Conservation (phyloP, 2,888 invertebrate genomes). For the Caradrina clavipalpis region DNA sequence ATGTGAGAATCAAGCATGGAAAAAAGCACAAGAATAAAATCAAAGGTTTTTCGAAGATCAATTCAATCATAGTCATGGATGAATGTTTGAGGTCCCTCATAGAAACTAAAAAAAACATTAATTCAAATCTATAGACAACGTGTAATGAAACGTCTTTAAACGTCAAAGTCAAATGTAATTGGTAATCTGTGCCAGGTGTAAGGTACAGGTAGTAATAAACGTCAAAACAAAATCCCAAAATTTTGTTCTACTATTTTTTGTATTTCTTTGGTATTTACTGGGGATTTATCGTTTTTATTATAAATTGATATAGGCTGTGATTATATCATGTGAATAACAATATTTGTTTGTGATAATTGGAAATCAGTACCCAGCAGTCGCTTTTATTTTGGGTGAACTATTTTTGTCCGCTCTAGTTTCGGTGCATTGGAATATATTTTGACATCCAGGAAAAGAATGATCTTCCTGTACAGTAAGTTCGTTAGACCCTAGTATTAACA, state of each 20-base stretch:
- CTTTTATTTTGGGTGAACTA: slow-evolving; percentile 89
- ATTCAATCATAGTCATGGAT: no score
- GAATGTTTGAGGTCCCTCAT: background rate
- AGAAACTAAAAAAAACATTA: background rate
- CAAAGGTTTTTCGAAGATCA: no score
- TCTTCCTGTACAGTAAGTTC: slow-evolving; percentile 85
- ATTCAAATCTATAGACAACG: slow-evolving; percentile 12
- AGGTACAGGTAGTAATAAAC: slow-evolving; percentile 63
- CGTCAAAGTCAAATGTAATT: slow-evolving; percentile 47
- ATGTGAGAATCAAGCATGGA: no score
- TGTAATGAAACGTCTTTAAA: slow-evolving; percentile 34
- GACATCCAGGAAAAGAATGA: slow-evolving; percentile 88
- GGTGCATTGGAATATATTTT: slow-evolving; percentile 87
- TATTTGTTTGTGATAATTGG: slow-evolving; percentile 48
- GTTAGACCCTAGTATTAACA: slow-evolving; percentile 54
- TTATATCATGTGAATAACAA: slow-evolving; percentile 55
- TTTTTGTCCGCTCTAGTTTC: slow-evolving; percentile 90
- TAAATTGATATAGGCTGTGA: slow-evolving; percentile 51
- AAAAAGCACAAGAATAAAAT: no score
- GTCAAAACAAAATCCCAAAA: slow-evolving; percentile 86
- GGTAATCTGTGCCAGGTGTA: slow-evolving; percentile 51
- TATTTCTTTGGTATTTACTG: slow-evolving; percentile 60
- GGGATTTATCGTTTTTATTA: slow-evolving; percentile 48
- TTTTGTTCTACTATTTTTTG: slow-evolving; percentile 79
- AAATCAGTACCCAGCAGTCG: slow-evolving; percentile 57